Evolutionary conservation across 2,888 invertebrate species (phyloP), one percentile per base, ranked within the genome.

Genomic region (Hypomecis atomaria): DNA sequence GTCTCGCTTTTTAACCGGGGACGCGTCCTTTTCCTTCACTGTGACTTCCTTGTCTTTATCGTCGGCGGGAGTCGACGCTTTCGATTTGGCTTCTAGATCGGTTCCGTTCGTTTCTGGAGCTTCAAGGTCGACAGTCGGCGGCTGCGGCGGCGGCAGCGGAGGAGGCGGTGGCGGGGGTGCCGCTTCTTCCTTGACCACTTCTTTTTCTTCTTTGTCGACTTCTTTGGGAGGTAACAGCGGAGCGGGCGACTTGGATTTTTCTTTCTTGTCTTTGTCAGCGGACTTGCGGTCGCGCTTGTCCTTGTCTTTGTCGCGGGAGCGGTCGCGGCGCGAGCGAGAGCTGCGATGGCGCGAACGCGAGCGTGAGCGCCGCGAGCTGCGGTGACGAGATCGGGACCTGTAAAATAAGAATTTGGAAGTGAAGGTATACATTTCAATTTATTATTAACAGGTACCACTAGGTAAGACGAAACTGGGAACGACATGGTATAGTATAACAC

Each of bases 371-470:
- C 94, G 93, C 0, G 94, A 94, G 59, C 94, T 92, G 68, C 94
- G 94, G 72, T 94, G 94, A 0, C 94, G 90, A 8, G 94, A 94
- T 34, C 93, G 89, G 0, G 94, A 94, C 67, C 94, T 92, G 75
- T 6, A 43, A 48, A 23, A 23, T 23, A 23, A 23, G 23, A 23
- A 2, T 23, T 23, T 23, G 23, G 23, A 23, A 23, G 23, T 23
- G 23, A 23, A 23, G 23, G 23, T 23, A 23, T n/a, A n/a, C n/a
- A n/a, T n/a, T n/a, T n/a, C n/a, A n/a, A n/a, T n/a, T n/a, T n/a
- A n/a, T n/a, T n/a, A n/a, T n/a, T n/a, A n/a, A n/a, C n/a, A n/a
- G n/a, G n/a, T n/a, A n/a, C n/a, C n/a, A n/a, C n/a, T n/a, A n/a
- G n/a, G n/a, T n/a, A n/a, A n/a, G n/a, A n/a, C n/a, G n/a, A n/a